Base-by-base conservation (phyloP, 1,140 invertebrate genomes). In the Neotoxoptera formosana region DNA sequence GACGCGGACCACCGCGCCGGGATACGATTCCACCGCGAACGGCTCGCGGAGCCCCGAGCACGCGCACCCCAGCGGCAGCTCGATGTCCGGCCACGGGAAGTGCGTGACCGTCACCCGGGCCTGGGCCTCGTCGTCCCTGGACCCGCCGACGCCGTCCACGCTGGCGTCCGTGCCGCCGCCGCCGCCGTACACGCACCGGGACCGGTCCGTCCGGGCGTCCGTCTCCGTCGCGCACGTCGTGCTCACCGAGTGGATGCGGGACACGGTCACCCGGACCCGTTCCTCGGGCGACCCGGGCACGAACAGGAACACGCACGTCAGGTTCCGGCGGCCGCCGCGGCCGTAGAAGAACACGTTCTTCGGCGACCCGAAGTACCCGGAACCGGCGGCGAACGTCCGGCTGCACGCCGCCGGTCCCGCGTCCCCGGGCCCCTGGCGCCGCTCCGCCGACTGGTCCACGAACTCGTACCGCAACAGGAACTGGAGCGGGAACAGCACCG, bases 381-480 rank as follows among this genome's bases (percentile, higher is more conserved):
- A 94, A 36, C 94, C 94, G 3, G 95, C 94, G 86, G 95, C 96
- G 94, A 97, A 97, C 90, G 96, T 95, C 94, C 96, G 95, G 95
- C 97, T 96, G 94, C 96, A 97, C 48, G 96, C 95, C 94, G 96
- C 96, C 93, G 95, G 95, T 0, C 36, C 48, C 34, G 34, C 48
- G 9, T 45, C 76, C 25, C 96, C 96, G 60, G 95, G 95, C 2
- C 51, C 87, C 84, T 95, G 95, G 91, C 95, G 94, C 91, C 96
- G 96, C 95, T 97, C 95, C 91, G 95, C 95, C 56, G 94, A 94
- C 47, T 95, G 95, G 94, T 96, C 96, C 30, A 97, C 97, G 95
- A 98, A 98, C 95, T 98, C 97, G 95, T 98, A 98, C 30, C 97
- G 96, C 3, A 98, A 96, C 45, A 97, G 95, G 94, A 98, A 98